Base-by-base conservation (phyloP, 2,797 vertebrate species). In the Rhynchonycteris naso region DNA sequence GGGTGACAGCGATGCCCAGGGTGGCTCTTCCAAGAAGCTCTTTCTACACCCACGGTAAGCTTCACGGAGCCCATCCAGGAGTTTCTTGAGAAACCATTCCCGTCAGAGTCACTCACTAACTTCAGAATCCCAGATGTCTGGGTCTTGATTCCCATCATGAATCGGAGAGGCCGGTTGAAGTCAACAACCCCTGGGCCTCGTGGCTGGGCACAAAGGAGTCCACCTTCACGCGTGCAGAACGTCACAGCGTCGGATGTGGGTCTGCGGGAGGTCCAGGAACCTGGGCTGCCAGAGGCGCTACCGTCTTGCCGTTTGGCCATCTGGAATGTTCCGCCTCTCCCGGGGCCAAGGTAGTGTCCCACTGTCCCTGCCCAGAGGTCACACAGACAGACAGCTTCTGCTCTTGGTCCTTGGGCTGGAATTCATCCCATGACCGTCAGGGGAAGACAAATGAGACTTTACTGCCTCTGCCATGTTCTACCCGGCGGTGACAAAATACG, bases 331-430 rank as follows among this genome's bases (percentile, higher is more conserved):
- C 69, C 8, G 0, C 52, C 75, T 79, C 43, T 16, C 58, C 35
- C 19, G 54, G 26, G 24, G 0, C 52, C 68, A 4, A 0, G 50
- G 58, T 5, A 18, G 13, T 16, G 38, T 65, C 56, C 33, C 65
- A 11, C 11, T 11, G 2, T 4, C 47, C 58, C 58, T 13, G 9
- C 1, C 5, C 1, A 1, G 13, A 30, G 3, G 69, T 7, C 5
- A 0, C 47, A 19, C 58, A 4, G 33, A 19, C 58, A 4, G 33
- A 0, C 38, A 2, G 4, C 11, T 28, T 54, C 66, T 30, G 26
- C 56, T 61, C 47, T 22, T n/a, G 12, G 63, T 58, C 61, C 43
- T 22, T 4, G 35, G 66, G 65, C 15, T 4, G 11, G n/a, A 54
- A 47, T 33, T 0, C 9, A 47, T 47, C 91, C 7, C 30, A 0